Percentiles rank a stretch among this genome's conserved stretches.
These are phyloP conservation scores for Rhaphigaster nebulosa DNA, from an alignment of 2,888 invertebrate species.

Conservation along the genomic window DNA sequence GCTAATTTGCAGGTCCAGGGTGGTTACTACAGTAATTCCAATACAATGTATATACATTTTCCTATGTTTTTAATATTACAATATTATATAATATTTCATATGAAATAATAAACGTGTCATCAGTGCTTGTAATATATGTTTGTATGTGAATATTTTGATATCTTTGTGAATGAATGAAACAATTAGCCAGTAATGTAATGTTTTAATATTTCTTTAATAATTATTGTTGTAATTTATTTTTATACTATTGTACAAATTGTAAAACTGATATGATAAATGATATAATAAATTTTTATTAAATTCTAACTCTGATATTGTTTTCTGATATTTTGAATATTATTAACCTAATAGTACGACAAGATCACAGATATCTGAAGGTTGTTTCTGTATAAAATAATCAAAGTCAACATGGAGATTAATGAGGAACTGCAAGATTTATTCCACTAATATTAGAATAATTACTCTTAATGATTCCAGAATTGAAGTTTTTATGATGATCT, in stretches of 20 bases:
- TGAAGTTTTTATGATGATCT: too few species aligned
- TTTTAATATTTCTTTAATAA: not conserved
- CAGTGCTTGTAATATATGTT: not conserved
- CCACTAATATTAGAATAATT: too few species aligned
- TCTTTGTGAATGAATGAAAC: not conserved
- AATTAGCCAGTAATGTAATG: not conserved
- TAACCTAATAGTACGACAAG: not conserved
- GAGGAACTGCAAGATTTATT: too few species aligned
- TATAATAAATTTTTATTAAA: not conserved
- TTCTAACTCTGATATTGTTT: not conserved
- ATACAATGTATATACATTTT: not conserved
- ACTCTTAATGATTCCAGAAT: too few species aligned
- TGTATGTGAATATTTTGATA: not conserved
- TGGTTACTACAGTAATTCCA: slow-evolving; percentile 78
- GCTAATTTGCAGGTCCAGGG: slow-evolving; percentile 89
- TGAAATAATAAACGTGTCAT: not conserved
- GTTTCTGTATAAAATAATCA: too few species aligned
- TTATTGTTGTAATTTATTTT: slow-evolving; percentile 12
- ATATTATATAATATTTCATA: not conserved
- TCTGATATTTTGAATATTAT: not conserved
- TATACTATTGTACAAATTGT: slow-evolving; percentile 31
- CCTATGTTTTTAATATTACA: slow-evolving; percentile 16
- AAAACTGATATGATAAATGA: not conserved
- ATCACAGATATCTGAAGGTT: not conserved
- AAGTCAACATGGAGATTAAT: too few species aligned